Conservation (phyloP, 2,797 vertebrate species). For the Rallus crepitans region DNA sequence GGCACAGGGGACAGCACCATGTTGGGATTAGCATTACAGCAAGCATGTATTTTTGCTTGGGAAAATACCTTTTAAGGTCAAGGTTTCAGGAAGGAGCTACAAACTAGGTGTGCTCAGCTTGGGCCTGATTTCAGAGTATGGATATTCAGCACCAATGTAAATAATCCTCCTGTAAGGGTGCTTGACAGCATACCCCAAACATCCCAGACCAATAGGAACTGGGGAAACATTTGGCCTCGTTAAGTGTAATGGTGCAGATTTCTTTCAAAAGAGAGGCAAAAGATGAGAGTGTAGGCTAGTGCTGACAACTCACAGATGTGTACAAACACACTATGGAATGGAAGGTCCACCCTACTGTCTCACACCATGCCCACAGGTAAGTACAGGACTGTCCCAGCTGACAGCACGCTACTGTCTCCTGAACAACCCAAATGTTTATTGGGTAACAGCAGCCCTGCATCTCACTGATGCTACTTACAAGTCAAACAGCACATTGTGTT, state of each 20-base stretch:
- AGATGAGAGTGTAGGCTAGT: not conserved
- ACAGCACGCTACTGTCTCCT: not conserved
- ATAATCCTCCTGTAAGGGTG: not conserved
- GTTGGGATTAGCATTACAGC: not conserved
- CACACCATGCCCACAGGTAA: fast-evolving
- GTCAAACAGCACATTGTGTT: conserved; percentile 98
- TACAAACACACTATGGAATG: not conserved
- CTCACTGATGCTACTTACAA: conserved; percentile 83
- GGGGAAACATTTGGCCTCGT: not conserved
- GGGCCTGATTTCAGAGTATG: not conserved
- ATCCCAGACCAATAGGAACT: not conserved
- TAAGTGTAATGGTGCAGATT: not conserved
- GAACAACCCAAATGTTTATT: fast-evolving
- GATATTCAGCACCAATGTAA: not conserved
- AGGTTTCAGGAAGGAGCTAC: not conserved
- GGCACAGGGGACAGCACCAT: not conserved
- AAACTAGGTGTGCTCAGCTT: not conserved
- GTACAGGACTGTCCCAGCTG: not conserved
- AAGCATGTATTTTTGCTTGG: not conserved
- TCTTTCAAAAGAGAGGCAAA: not conserved
- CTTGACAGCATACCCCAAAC: not conserved
- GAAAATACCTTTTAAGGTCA: not conserved
- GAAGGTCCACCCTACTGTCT: not conserved
- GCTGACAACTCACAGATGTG: not conserved
- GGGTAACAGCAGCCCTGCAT: not conserved